Evolutionary conservation across 2,888 invertebrate genomes (phyloP).

Genomic region (Homarus gammarus): DNA sequence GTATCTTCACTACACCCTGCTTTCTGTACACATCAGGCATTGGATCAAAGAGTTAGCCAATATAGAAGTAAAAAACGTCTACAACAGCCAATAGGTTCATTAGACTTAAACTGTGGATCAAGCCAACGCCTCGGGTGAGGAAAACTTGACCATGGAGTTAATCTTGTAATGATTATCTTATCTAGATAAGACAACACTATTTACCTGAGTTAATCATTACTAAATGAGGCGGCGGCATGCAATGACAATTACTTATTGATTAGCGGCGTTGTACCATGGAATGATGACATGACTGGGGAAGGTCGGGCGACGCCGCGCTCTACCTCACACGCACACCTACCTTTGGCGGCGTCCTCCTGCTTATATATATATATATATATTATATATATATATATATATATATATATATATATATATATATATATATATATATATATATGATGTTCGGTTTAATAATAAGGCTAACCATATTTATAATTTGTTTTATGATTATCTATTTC

Average conservation of each 20-base stretch:
- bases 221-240: slow-evolving; percentile 2
- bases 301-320: neutral
- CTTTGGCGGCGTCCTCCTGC: neutral
- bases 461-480: slow-evolving; percentile 2
- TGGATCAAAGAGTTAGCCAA: too few species aligned
- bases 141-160: neutral
- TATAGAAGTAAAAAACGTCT: too few species aligned
- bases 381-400: slow-evolving; percentile 13
- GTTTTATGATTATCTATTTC: neutral
- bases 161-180: neutral
- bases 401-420: slow-evolving; percentile 28
- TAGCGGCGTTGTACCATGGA: too few species aligned
- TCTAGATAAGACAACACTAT: neutral
- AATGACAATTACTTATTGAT: neutral
- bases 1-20: too few species aligned
- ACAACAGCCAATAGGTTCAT: too few species aligned
- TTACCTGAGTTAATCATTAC: neutral
- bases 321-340: neutral
- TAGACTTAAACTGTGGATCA: too few species aligned
- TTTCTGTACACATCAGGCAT: too few species aligned
- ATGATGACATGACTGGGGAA: neutral
- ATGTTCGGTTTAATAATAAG: neutral
- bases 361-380: slow-evolving; percentile 5
- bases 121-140: neutral
- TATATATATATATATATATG: slow-evolving; percentile 25